Evolutionary conservation across 2,888 invertebrate genomes (phyloP).

Genomic region (Gastracanthus pulcherrimus): DNA sequence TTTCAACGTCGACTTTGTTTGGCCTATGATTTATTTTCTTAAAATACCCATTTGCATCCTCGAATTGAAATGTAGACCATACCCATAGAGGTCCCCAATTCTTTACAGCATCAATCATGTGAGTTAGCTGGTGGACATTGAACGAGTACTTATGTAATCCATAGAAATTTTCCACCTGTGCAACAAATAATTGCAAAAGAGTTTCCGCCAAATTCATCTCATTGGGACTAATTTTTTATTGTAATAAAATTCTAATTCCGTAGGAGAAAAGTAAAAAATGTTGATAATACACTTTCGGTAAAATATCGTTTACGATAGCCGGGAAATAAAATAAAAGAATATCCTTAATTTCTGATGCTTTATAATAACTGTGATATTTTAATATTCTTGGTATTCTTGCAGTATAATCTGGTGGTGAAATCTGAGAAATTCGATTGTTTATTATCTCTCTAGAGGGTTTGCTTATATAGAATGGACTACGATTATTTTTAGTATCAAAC

Average conservation of each 20-base stretch:
- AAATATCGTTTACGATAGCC: neutral
- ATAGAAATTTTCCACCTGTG: constrained; percentile 34
- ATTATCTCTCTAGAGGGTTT: neutral
- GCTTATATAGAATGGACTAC: neutral
- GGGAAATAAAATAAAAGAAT: neutral
- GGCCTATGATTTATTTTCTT: constrained; percentile 44
- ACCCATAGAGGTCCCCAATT: constrained; percentile 49
- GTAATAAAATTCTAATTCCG: constrained; percentile 17
- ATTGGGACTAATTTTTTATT: constrained; percentile 9
- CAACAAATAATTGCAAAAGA: constrained; percentile 29
- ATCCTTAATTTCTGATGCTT: constrained; percentile 11
- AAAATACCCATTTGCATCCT: constrained; percentile 40
- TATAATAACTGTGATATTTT: neutral
- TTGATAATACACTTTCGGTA: constrained; percentile 21
- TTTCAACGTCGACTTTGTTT: constrained; percentile 37
- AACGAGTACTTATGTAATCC: constrained; percentile 43
- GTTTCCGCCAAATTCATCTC: constrained; percentile 15
- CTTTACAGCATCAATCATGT: constrained; percentile 30
- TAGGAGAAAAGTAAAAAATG: constrained; percentile 31
- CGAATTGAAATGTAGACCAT: constrained; percentile 49
- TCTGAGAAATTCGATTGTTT: neutral
- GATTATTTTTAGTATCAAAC: constrained; percentile 4
- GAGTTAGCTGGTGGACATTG: constrained; percentile 45
- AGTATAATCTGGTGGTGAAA: constrained; percentile 29
- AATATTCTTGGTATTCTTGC: constrained; percentile 10